Evolutionary conservation across 1,140 invertebrate genomes (phyloP), one percentile per base, ranked within the genome.

Genomic region (Leptinotarsa lineolata): DNA sequence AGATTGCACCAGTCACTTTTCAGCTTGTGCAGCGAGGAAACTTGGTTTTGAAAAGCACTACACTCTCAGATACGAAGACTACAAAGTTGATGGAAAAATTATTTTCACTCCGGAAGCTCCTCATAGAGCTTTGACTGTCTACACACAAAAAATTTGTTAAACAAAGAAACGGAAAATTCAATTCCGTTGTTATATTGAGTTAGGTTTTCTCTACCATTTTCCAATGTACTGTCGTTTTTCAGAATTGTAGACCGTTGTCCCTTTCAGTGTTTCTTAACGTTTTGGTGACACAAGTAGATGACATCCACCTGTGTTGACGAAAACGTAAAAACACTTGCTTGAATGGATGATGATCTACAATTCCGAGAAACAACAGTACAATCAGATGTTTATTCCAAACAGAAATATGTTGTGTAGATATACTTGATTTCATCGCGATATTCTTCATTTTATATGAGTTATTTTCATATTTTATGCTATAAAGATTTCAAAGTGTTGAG

Each of bases 1-100:
- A 1, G 88, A 91, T 74, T 93, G 92, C 72, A 90, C 91, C 11
- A 93, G 91, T 71, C 85, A 88, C 64, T 93, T 88, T 81, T 92
- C 92, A 8, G 91, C 91, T 0, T 89, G 88, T 79, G 88, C 92
- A 0, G 90, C 92, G 65, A 88, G 89, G 71, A 88, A 89, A 72
- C 81, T 91, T 13, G 91, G 91, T 15, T 92, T 92, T 81, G 87
- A 90, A 54, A 86, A 86, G 73, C 86, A 92, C 60, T 92, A 90
- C 79, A 85, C 85, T 54, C 79, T 91, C 8, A 86, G 86, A 11
- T 94, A 92, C 79, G 82, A 81, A 0, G 91, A 93, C 67, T 90
- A 92, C 76, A 89, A 89, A 77, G 85, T 85, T 0, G 82, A 89
- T 64, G 89, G 87, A 18, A 82, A 87, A 74, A 84, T 87, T 4